Evolutionary conservation across 2,113 vertebrate species (phyloP), one percentile per base, ranked within the genome.

Genomic region (Haplochromis vanheusdeni): DNA sequence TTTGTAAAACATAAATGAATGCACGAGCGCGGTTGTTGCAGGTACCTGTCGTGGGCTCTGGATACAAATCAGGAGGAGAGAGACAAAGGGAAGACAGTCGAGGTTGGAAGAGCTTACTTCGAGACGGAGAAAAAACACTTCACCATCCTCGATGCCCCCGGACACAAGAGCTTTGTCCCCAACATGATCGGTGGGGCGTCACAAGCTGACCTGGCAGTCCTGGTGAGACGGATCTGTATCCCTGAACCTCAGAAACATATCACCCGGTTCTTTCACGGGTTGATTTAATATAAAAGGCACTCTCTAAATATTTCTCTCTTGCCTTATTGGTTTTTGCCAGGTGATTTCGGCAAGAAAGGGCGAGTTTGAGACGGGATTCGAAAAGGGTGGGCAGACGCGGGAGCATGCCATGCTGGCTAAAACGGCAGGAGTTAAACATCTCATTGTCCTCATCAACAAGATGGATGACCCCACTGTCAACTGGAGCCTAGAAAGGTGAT

Each of bases 281-380:
- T 51, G 8, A 79, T 77, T 52, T 42, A 26, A 40, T 37, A 37
- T 33, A 52, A 40, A 19, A 79, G 17, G 16, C 1, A 10, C 42
- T 26, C 7, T 23, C 26, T 31, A 62, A 51, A 82, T 55, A 5
- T 68, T 42, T 80, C 62, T 28, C 19, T 26, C 42, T 37, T 11
- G 2, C 45, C n/a, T 73, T 37, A 6, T 80, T 31, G 16, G 6
- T 70, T 55, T 54, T 55, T 33, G n/a, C 60, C 89, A 99, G 99
- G 98, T 99, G 51, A 99, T 99, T 91, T 99, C 99, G 73, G 99
- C 98, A 55, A 97, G 99, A 86, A 99, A 99, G 95, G 99, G 99
- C n/a, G 99, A 99, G 90, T 99, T 99, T 96, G 99, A 99, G 96
- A 99, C 99, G 5, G 99, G 99, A 89, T 99, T 99, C 96, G 99